Conservation (phyloP, 2,888 invertebrate genomes). For the Melieria picta region DNA sequence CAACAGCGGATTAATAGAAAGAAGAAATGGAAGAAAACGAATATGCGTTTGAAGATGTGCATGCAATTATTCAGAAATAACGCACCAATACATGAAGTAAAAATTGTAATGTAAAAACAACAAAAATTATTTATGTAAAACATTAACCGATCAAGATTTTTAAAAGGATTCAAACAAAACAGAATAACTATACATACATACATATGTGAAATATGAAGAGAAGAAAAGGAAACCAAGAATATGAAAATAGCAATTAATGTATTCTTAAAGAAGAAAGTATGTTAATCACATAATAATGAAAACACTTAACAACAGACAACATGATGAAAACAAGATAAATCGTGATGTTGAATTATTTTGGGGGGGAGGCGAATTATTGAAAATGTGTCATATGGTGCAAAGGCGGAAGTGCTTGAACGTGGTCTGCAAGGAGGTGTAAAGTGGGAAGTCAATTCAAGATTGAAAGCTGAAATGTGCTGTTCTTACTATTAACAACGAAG, state of each 20-base stretch:
- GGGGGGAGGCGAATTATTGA: too few species aligned
- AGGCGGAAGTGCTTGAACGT: too few species aligned
- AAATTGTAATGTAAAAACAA: constrained; percentile 20
- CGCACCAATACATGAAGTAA: background rate
- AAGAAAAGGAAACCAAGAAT: constrained; percentile 6
- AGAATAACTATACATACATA: too few species aligned
- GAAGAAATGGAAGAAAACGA: background rate
- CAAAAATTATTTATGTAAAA: constrained; percentile 11
- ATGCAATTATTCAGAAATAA: background rate
- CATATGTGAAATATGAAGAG: background rate
- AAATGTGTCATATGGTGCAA: too few species aligned
- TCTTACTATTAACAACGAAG: too few species aligned
- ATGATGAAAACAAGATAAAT: too few species aligned
- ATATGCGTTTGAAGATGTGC: background rate
- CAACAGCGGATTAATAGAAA: constrained; percentile 6
- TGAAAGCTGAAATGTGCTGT: too few species aligned
- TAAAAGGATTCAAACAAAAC: background rate
- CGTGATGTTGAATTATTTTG: too few species aligned
- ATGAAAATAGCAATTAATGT: constrained; percentile 10
- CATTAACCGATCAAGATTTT: constrained; percentile 10
- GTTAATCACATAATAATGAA: background rate
- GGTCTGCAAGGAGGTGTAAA: too few species aligned
- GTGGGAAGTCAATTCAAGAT: too few species aligned
- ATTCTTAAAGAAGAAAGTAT: constrained; percentile 14
- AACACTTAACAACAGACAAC: too few species aligned